Percentiles rank a stretch among this genome's conserved stretches.
Evolutionary conservation across 2,888 invertebrate genomes (phyloP).

Genomic region (Amphiduros pacificus): DNA sequence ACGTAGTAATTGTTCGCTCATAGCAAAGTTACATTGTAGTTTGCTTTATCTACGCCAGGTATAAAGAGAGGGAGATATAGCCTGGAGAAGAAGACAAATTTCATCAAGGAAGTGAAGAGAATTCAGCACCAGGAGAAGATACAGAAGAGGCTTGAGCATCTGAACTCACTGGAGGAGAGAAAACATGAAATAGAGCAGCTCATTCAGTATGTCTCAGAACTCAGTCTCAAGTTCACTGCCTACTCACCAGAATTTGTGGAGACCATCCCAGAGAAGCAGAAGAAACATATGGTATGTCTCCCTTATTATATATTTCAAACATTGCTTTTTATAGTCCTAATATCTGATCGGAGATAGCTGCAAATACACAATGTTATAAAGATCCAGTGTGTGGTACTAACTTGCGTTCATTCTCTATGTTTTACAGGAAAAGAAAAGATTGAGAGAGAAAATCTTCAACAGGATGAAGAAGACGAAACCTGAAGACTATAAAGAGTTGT

Average conservation of each 20-base stretch:
- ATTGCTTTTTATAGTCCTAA: too few relatives aligned
- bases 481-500: conserved; percentile 50
- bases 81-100: conserved; percentile 48
- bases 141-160: too few relatives aligned
- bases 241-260: conserved; percentile 35
- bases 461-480: conserved; percentile 39
- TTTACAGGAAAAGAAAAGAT: conserved; percentile 39
- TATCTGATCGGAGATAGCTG: too few relatives aligned
- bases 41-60: too few relatives aligned
- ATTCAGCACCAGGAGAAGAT: too few relatives aligned
- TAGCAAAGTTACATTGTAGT: too few relatives aligned
- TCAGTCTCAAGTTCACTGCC: conserved; percentile 30
- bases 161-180: background rate
- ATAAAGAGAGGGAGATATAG: conserved; percentile 57
- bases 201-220: conserved; percentile 23
- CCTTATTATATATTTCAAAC: background rate
- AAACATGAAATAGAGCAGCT: conserved; percentile 27
- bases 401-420: too few relatives aligned
- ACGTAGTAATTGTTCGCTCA: too few relatives aligned
- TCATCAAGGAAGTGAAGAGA: conserved; percentile 50
- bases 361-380: too few relatives aligned
- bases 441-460: conserved; percentile 46
- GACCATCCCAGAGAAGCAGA: conserved; percentile 30
- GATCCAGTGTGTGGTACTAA: too few relatives aligned
- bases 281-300: conserved; percentile 30